These are phyloP conservation scores for Yponomeuta evonymella DNA, from an alignment of 2,888 invertebrate species.

Conservation along the genomic window DNA sequence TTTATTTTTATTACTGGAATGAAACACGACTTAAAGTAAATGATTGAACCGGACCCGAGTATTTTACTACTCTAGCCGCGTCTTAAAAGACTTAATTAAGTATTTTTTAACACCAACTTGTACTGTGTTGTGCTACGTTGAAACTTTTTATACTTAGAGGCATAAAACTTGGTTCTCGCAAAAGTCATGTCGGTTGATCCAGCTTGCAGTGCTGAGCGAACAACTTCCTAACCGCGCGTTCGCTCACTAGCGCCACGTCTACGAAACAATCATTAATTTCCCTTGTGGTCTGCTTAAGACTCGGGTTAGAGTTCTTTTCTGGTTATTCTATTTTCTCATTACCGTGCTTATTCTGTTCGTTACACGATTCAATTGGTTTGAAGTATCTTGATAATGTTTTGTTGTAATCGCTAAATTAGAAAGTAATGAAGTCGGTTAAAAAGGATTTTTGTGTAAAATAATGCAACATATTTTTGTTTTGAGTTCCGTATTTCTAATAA, in stretches of 20 bases:
- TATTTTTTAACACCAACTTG: too few relatives aligned
- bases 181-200: background rate
- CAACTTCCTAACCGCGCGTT: conserved; percentile 5
- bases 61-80: too few relatives aligned
- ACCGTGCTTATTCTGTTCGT: conserved; percentile 14
- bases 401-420: background rate
- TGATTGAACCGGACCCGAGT: too few relatives aligned
- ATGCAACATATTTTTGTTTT: too few relatives aligned
- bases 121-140: too few relatives aligned
- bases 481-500: too few relatives aligned
- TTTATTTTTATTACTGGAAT: too few relatives aligned
- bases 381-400: background rate
- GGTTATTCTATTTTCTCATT: conserved; percentile 34
- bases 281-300: conserved; percentile 30
- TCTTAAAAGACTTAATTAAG: too few relatives aligned
- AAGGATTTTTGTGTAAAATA: too few relatives aligned
- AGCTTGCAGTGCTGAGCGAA: background rate
- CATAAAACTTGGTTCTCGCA: background rate
- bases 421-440: too few relatives aligned
- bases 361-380: conserved; percentile 3
- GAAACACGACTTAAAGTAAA: too few relatives aligned
- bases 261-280: conserved; percentile 40
- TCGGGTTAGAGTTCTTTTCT: conserved; percentile 32
- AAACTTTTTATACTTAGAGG: too few relatives aligned
- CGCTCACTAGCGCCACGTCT: conserved; percentile 15